A percentile compares a stretch with the other conserved stretches of the same genome.
Conservation (phyloP, 2,113 vertebrate species). For the Centropus unirufus region DNA sequence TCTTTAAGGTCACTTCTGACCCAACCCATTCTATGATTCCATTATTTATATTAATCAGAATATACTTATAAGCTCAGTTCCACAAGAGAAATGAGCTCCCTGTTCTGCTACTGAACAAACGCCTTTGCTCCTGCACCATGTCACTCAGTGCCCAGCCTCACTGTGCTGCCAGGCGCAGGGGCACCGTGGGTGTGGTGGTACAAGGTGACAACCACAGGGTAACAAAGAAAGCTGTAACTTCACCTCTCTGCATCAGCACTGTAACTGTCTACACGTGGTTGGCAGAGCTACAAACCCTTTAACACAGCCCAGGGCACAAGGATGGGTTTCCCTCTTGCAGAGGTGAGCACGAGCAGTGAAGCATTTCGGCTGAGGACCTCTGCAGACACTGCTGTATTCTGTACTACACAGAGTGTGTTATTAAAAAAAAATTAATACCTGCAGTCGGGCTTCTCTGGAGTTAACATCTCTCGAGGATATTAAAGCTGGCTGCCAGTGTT, state of each 20-base stretch:
- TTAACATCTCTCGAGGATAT: conserved; percentile 47
- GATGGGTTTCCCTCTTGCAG: neutral
- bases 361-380: neutral
- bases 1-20: too few species aligned
- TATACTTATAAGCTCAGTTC: neutral
- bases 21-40: too few species aligned
- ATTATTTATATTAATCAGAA: neutral
- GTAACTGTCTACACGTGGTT: neutral
- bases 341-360: neutral
- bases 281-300: neutral
- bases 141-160: too few species aligned
- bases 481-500: conserved; percentile 16
- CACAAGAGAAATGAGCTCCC: neutral
- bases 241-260: neutral
- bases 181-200: fast-evolving
- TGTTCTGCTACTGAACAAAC: neutral
- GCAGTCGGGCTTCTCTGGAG: neutral
- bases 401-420: neutral
- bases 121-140: fast-evolving
- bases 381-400: neutral
- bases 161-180: neutral
- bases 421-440: neutral
- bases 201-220: neutral
- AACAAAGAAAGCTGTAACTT: neutral
- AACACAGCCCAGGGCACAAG: neutral